Evolutionary conservation across 2,113 vertebrate species (phyloP).

Genomic region (Hemiscyllium ocellatum): DNA sequence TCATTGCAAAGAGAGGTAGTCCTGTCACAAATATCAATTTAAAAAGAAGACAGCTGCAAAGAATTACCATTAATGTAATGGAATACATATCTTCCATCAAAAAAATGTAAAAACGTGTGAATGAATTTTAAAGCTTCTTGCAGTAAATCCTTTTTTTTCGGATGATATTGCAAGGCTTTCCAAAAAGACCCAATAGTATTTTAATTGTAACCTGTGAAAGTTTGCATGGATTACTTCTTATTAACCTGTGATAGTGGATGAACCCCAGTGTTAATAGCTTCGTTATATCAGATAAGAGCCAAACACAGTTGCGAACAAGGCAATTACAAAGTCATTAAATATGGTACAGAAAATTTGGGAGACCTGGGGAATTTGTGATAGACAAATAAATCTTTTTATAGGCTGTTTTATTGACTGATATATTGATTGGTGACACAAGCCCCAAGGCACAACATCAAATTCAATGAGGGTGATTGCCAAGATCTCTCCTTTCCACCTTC

Average conservation of each 20-base stretch:
- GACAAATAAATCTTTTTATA: neutral
- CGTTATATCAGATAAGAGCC: neutral
- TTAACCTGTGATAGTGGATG: slow-evolving; percentile 5
- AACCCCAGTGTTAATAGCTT: neutral
- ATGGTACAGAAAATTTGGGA: neutral
- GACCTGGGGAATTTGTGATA: neutral
- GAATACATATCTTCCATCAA: neutral
- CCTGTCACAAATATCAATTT: neutral
- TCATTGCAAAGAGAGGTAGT: neutral
- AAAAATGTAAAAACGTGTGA: neutral
- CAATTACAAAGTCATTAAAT: neutral
- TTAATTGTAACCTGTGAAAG: slow-evolving; percentile 16
- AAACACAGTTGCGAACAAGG: neutral
- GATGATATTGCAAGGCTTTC: neutral
- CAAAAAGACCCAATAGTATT: neutral
- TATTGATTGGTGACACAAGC: neutral
- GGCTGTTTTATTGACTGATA: neutral
- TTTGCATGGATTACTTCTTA: neutral
- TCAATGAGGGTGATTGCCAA: neutral
- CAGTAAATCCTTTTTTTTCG: neutral
- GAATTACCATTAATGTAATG: neutral
- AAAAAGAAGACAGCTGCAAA: neutral
- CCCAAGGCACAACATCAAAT: neutral
- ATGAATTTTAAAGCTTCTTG: neutral
- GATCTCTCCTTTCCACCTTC: neutral